Percentiles rank a stretch among this genome's conserved stretches.
phyloP scores from a whole-genome alignment of 2,888 invertebrate genomes.

The Congeria kusceri region DNA sequence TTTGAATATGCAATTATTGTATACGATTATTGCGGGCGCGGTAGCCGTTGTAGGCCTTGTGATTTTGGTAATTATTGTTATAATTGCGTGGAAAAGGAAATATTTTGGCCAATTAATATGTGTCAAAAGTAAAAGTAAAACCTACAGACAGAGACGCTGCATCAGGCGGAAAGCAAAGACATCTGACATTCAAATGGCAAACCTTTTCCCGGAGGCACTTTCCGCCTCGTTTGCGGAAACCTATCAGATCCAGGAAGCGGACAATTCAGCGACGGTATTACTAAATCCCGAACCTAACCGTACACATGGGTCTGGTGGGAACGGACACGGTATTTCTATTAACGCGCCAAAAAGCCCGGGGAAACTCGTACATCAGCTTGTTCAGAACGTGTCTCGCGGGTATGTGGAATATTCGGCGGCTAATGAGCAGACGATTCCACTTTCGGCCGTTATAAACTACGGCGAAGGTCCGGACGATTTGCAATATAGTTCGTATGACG shows the following conservation, averaged over 20 bases:
- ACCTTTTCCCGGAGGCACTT: not conserved
- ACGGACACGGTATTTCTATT: slow-evolving; percentile 40
- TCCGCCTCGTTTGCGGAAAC: not conserved
- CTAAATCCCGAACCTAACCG: not conserved
- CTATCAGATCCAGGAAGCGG: not conserved
- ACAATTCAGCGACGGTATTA: not conserved
- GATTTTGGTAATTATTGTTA: slow-evolving; percentile 20
- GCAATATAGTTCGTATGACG: no score
- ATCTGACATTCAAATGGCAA: not conserved
- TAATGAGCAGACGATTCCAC: slow-evolving; percentile 50
- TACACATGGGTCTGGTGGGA: not conserved
- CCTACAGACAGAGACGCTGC: no score
- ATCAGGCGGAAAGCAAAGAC: not conserved
- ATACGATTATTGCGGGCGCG: slow-evolving; percentile 24
- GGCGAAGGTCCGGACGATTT: slow-evolving; percentile 6
- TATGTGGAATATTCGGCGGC: slow-evolving; percentile 47
- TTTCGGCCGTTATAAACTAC: slow-evolving; percentile 54
- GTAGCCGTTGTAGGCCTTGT: slow-evolving; percentile 30
- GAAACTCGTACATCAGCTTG: slow-evolving; percentile 39
- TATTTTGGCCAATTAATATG: slow-evolving; percentile 41
- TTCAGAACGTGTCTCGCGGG: slow-evolving; percentile 37
- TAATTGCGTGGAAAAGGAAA: slow-evolving; percentile 33
- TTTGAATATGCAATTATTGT: slow-evolving; percentile 3
- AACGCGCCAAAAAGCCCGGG: slow-evolving; percentile 50
- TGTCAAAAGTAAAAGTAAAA: slow-evolving; percentile 4